A percentile compares a stretch with the other conserved stretches of the same genome.
Evolutionary conservation across 2,797 vertebrate genomes (phyloP).

Genomic region (Triplophysa bombifrons): DNA sequence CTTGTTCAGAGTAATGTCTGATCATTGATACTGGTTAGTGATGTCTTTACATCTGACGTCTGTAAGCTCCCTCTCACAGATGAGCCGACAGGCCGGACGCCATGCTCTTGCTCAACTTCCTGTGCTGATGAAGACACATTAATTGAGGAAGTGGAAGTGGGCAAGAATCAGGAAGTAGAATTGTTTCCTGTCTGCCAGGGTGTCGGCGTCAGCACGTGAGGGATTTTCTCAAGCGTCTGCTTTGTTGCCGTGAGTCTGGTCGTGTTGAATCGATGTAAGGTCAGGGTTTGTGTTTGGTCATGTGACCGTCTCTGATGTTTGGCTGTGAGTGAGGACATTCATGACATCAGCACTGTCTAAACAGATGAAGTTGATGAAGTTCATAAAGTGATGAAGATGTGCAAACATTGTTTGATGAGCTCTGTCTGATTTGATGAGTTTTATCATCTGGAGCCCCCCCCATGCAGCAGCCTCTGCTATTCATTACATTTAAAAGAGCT

Average conservation of each 20-base stretch:
- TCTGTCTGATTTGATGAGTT: neutral
- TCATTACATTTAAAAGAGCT: slow-evolving; percentile 26
- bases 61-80: slow-evolving; percentile 15
- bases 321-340: too few relatives aligned
- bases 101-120: slow-evolving; percentile 44
- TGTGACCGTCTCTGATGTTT: neutral
- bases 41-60: neutral
- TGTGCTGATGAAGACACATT: slow-evolving; percentile 22
- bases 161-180: slow-evolving; percentile 38
- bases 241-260: neutral
- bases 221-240: slow-evolving; percentile 16
- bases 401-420: too few relatives aligned
- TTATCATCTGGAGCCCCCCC: too few relatives aligned
- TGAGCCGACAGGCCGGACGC: slow-evolving; percentile 8
- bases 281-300: neutral
- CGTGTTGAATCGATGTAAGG: neutral
- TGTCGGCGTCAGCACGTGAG: slow-evolving; percentile 16
- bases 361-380: too few relatives aligned
- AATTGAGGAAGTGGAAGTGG: slow-evolving; percentile 39
- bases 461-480: neutral
- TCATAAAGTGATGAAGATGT: too few relatives aligned
- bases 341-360: too few relatives aligned
- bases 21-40: too few relatives aligned
- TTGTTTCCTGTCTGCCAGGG: slow-evolving; percentile 34
- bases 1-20: too few relatives aligned